Base-by-base conservation (phyloP, 1,140 invertebrate species). In the Drosophila sulfurigaster region DNA sequence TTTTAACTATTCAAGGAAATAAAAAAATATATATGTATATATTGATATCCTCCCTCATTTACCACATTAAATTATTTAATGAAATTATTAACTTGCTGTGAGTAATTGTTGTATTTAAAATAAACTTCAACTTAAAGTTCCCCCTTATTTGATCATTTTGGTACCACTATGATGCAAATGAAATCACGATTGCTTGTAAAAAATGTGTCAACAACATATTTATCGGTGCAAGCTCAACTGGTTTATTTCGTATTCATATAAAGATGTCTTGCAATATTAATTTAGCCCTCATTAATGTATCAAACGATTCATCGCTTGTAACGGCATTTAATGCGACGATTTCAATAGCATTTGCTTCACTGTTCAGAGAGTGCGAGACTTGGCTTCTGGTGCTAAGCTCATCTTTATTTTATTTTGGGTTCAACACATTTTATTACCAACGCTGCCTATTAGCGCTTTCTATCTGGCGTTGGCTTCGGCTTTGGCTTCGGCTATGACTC, bases 341-440 rank as follows among this genome's bases (percentile, higher is more conserved):
- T 49, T 8, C 25, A 16, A 41, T 35, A n/a, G 15, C 10, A 45
- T 32, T 68, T 4, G 67, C 6, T 8, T 46, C 83, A 88, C 71
- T 79, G 83, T 86, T 51, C 51, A 15, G 58, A 71, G 45, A 25
- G 7, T 25, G 15, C 48, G 20, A 49, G 20, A 28, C 8, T 4
- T 79, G 75, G 60, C 66, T 75, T 82, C 80, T 43, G 54, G 25
- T 56, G 46, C 64, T 60, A 30, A 30, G 38, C 70, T 59, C 51
- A 70, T 63, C 58, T 70, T 16, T 46, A 41, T 64, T 70, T 67
- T 46, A 32, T 63, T 30, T 46, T 32, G 49, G 43, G 58, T 38
- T 70, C 56, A 59, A 46, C 46, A 30, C 60, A 64, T 65, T 71
- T 76, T 59, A 71, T 71, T 43, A 28, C 63, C 28, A 41, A 11